Evolutionary conservation across 2,888 invertebrate genomes (phyloP), one percentile per base, ranked within the genome.

Genomic region (Melangyna quadrimaculata): DNA sequence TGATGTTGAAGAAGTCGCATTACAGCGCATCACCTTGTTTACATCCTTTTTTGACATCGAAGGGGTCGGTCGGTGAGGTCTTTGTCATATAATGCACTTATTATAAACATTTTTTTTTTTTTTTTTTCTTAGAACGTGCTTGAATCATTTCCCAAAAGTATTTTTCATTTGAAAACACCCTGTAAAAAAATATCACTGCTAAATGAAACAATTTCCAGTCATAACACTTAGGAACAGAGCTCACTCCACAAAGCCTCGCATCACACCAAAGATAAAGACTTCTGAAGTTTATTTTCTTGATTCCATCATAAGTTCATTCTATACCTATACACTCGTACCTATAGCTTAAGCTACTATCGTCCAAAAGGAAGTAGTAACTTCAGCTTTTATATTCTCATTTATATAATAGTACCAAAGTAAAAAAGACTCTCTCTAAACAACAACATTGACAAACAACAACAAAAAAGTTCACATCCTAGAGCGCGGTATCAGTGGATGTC

Each of bases 331-430:
- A n/a, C n/a, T n/a, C n/a, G n/a, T n/a, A n/a, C 8, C 3, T 9
- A 0, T 29, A 35, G 32, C 19, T 35, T n/a, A 17, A 53, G n/a
- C 53, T 59, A 37, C 37, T 48, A 45, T 69, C 29, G 6, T 63
- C 14, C 74, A 45, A 69, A 32, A 69, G 67, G 79, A 79, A 73
- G 80, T 45, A 48, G 53, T 61, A 73, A 67, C 61, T 61, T 43
- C 17, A 67, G 37, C 32, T 35, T 81, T 72, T 72, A 72, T 77
- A 72, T 77, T 77, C 72, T 61, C 48, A 65, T 61, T 40, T 61
- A 65, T 61, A 27, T 61, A 9, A 40, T 40, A 1, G 6, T 4
- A 12, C 12, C 14, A 45, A 22, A 43, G 29, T n/a, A 53, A 8
- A 14, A 27, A 17, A 53, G n/a, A 29, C 10, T 53, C 53, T 35